These are phyloP conservation scores for Crotophaga sulcirostris DNA, from an alignment of 2,113 vertebrate genomes.

Conservation along the genomic window DNA sequence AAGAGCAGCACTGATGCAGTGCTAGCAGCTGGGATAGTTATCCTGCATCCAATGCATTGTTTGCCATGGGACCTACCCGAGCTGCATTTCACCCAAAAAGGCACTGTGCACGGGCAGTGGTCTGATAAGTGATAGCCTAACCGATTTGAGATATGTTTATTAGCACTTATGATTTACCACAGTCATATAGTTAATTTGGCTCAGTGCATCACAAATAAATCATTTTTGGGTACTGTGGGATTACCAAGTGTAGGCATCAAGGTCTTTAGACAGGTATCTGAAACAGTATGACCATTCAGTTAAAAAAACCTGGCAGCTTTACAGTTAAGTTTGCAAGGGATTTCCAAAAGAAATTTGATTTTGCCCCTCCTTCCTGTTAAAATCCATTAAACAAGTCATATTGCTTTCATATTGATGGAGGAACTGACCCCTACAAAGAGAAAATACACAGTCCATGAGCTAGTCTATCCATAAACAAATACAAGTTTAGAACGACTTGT, in stretches of 20 bases:
- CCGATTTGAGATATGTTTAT: background rate
- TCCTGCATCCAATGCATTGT: background rate
- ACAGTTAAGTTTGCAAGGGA: background rate
- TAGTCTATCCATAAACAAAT: background rate
- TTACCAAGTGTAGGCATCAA: background rate
- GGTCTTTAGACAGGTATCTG: background rate
- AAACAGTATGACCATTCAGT: background rate
- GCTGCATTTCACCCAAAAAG: background rate
- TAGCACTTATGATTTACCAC: background rate
- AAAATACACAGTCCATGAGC: background rate
- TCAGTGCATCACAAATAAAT: background rate
- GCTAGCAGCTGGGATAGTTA: background rate
- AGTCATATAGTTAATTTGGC: background rate
- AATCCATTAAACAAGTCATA: background rate
- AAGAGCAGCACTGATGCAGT: background rate
- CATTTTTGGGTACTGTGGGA: background rate
- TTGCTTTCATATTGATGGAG: too few species aligned
- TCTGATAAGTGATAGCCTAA: background rate
- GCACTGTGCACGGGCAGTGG: background rate
- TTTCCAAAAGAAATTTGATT: background rate
- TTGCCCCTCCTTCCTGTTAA: background rate
- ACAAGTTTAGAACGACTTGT: background rate
- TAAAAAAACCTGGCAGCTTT: background rate
- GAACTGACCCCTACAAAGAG: background rate
- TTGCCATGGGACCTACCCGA: fast-evolving